Percentiles rank a stretch among this genome's conserved stretches.
These are phyloP conservation scores for Drosophila imparisetae DNA, from an alignment of 2,888 invertebrate species.

Conservation along the genomic window DNA sequence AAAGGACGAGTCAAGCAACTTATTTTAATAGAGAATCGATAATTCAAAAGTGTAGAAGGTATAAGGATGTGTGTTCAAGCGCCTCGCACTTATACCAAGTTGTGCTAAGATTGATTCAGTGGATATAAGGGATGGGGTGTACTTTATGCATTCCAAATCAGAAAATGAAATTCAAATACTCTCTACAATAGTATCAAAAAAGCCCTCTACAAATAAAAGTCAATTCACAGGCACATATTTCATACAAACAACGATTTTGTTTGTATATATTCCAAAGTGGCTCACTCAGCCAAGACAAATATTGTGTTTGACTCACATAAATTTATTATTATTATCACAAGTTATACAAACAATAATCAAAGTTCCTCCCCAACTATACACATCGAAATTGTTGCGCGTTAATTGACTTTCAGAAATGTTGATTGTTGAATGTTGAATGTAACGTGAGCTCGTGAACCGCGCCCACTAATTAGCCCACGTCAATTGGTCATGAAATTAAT, in stretches of 20 bases:
- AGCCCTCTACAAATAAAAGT: neutral
- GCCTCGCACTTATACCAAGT: neutral
- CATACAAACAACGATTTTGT: neutral
- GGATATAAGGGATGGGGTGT: neutral
- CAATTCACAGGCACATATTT: neutral
- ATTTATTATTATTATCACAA: slow-evolving; percentile 15
- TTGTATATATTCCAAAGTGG: neutral
- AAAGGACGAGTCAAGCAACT: neutral
- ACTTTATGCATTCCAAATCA: neutral
- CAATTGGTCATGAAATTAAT: slow-evolving; percentile 59
- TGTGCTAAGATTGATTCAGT: neutral
- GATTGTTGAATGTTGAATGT: slow-evolving; percentile 7
- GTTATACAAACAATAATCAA: slow-evolving; percentile 6
- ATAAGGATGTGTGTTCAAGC: neutral
- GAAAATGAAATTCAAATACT: neutral
- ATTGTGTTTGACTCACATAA: slow-evolving; percentile 6
- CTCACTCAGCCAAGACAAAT: neutral
- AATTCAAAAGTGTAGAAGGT: neutral
- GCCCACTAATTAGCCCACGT: slow-evolving; percentile 64
- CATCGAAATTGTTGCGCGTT: neutral
- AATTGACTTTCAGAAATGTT: slow-evolving; percentile 27
- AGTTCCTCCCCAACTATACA: slow-evolving; percentile 8
- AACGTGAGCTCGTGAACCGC: neutral
- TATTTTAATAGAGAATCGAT: neutral
- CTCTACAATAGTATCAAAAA: neutral